phyloP scores from a whole-genome alignment of 2,113 vertebrate species.

The Pollachius pollachius region DNA sequence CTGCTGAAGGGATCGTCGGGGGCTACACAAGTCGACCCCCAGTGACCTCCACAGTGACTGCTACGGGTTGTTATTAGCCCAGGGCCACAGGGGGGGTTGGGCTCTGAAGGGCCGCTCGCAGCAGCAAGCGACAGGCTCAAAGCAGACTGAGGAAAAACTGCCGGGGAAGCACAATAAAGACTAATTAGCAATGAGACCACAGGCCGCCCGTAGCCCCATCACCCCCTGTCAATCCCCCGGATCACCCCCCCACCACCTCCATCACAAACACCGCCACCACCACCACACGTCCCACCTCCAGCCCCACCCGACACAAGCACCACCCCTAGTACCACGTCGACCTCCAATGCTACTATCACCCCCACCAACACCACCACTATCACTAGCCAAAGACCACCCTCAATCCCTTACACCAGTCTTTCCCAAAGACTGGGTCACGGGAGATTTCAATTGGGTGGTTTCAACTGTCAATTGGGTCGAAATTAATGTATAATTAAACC shows the following conservation, averaged over 20 bases:
- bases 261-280: neutral
- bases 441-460: too few relatives aligned
- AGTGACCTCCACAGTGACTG: conserved; percentile 52
- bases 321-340: conserved; percentile 37
- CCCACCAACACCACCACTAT: conserved; percentile 25
- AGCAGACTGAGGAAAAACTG: conserved; percentile 58
- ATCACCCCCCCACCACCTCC: neutral
- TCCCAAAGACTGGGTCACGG: neutral
- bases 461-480: too few relatives aligned
- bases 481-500: too few relatives aligned
- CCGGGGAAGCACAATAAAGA: conserved; percentile 70
- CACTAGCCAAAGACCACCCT: neutral
- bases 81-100: conserved; percentile 8
- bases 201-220: conserved; percentile 40
- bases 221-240: conserved; percentile 12
- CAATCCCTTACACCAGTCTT: neutral
- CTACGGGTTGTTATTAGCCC: conserved; percentile 61
- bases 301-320: neutral
- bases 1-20: conserved; percentile 18
- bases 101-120: conserved; percentile 53
- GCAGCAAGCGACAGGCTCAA: conserved; percentile 53
- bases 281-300: neutral
- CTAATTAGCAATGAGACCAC: conserved; percentile 73
- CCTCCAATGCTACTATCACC: conserved; percentile 21
- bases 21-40: conserved; percentile 40